Evolutionary conservation across 1,140 invertebrate species (phyloP).

Genomic region (Lepidurus arcticus): DNA sequence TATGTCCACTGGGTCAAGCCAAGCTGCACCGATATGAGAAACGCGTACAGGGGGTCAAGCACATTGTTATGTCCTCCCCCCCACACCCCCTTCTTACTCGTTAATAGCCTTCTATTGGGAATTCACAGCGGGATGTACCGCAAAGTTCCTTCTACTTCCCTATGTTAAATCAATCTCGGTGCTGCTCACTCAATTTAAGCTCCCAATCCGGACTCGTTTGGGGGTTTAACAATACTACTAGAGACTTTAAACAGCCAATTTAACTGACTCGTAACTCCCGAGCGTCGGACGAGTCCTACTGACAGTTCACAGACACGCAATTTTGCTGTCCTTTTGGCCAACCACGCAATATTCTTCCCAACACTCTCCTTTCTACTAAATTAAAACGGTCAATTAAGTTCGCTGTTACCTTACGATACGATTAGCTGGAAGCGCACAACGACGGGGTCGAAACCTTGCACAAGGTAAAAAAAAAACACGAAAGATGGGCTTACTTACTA

Average conservation of each 20-base stretch:
- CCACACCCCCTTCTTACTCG: neutral
- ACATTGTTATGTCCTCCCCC: neutral
- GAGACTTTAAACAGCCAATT: neutral
- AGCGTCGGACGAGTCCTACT: too few species aligned
- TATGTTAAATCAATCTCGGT: neutral
- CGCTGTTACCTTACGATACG: too few species aligned
- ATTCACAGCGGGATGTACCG: slow-evolving; percentile 17
- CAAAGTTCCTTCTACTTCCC: neutral
- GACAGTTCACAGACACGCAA: too few species aligned
- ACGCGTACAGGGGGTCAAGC: slow-evolving; percentile 7
- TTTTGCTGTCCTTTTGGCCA: too few species aligned
- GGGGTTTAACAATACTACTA: neutral
- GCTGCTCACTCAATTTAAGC: neutral
- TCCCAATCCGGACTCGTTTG: neutral
- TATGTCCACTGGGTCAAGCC: neutral
- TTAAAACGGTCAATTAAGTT: too few species aligned
- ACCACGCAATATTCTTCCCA: too few species aligned
- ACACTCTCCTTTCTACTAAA: too few species aligned
- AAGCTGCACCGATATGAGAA: neutral
- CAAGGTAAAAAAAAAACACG: too few species aligned
- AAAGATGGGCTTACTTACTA: too few species aligned
- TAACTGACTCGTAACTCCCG: neutral
- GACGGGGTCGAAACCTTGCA: too few species aligned
- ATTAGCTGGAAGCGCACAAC: too few species aligned
- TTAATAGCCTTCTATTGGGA: slow-evolving; percentile 19